A percentile compares a stretch with the other conserved stretches of the same genome.
These are phyloP conservation scores for Pinctada fucata DNA, from an alignment of 2,888 invertebrate species.

Conservation along the genomic window DNA sequence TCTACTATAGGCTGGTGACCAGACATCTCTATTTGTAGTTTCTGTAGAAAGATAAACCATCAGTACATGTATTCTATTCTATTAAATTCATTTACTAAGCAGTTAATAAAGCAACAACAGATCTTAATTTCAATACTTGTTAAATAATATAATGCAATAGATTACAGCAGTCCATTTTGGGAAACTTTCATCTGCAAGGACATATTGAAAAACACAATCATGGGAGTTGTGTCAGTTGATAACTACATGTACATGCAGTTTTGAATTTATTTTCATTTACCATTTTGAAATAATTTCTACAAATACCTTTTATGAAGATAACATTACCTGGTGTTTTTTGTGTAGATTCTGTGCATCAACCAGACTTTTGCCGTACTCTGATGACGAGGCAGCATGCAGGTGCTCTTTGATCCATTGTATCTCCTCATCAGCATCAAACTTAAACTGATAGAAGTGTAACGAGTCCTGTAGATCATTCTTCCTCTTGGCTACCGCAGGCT, in stretches of 20 bases:
- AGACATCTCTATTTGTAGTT: slow-evolving; percentile 91
- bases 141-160: too few relatives aligned
- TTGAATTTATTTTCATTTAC: too few relatives aligned
- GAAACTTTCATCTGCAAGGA: too few relatives aligned
- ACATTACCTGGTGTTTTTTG: slow-evolving; percentile 88
- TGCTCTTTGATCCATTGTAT: slow-evolving; percentile 97
- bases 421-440: slow-evolving; percentile 94
- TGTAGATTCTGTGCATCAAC: slow-evolving; percentile 93
- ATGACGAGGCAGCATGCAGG: slow-evolving; percentile 86
- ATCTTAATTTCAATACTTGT: too few relatives aligned
- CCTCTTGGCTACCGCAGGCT: slow-evolving; percentile 85
- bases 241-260: too few relatives aligned
- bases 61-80: background rate
- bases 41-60: slow-evolving; percentile 77
- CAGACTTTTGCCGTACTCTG: slow-evolving; percentile 86
- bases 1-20: slow-evolving; percentile 92
- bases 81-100: too few relatives aligned
- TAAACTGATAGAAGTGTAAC: slow-evolving; percentile 92
- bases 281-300: too few relatives aligned
- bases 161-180: too few relatives aligned
- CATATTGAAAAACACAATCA: too few relatives aligned
- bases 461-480: slow-evolving; percentile 91
- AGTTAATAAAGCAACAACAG: too few relatives aligned
- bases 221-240: too few relatives aligned
- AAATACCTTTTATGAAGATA: too few relatives aligned